Conservation (phyloP, 2,797 vertebrate genomes). For the Urophycis tenuis region DNA sequence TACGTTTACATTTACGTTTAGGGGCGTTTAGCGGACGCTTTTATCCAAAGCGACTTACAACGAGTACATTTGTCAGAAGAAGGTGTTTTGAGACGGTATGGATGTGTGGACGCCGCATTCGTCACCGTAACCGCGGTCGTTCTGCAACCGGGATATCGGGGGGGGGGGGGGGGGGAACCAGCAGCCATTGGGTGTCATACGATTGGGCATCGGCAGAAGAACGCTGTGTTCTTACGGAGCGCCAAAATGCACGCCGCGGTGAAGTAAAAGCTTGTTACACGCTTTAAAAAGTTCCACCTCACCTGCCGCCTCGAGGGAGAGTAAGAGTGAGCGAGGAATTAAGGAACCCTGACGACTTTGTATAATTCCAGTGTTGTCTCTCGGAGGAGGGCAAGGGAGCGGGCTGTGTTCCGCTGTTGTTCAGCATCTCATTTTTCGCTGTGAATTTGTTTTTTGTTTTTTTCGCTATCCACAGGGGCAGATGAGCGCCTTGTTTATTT, state of each 20-base stretch:
- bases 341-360: slow-evolving; percentile 10
- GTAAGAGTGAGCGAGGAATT: neutral
- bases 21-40: no score
- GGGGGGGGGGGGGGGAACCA: no score
- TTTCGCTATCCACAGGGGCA: slow-evolving; percentile 46
- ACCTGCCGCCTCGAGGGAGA: slow-evolving; percentile 15
- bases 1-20: no score
- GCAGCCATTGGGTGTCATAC: no score
- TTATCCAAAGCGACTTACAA: no score
- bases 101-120: no score
- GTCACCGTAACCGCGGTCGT: no score
- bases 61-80: no score
- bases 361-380: slow-evolving; percentile 23
- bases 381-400: neutral
- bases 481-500: slow-evolving; percentile 50
- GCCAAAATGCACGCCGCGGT: slow-evolving; percentile 14
- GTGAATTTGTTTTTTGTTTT: slow-evolving; percentile 32
- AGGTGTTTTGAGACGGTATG: no score
- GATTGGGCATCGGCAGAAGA: no score
- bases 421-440: slow-evolving; percentile 24
- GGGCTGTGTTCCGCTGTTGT: slow-evolving; percentile 3
- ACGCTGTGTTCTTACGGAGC: slow-evolving; percentile 36
- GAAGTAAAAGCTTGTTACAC: slow-evolving; percentile 14
- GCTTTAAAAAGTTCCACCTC: slow-evolving; percentile 19
- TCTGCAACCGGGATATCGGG: no score